phyloP scores from a whole-genome alignment of 2,888 invertebrate genomes.

The Ditylenchus weischeri region DNA sequence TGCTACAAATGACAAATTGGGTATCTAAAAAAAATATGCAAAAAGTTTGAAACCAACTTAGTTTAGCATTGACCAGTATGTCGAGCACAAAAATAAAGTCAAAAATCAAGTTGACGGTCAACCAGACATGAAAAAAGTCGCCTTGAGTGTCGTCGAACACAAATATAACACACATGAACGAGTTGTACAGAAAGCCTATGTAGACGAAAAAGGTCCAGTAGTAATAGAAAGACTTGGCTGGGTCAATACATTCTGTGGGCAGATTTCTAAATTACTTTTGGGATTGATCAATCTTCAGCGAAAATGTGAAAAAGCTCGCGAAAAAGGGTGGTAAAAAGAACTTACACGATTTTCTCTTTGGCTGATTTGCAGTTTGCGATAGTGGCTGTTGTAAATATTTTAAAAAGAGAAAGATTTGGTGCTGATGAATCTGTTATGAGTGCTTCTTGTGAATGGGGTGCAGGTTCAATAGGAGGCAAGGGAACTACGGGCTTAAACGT shows the following conservation, averaged over 20 bases:
- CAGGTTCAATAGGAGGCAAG: too few species aligned
- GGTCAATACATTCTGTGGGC: slow-evolving; percentile 31
- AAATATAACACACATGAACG: slow-evolving; percentile 51
- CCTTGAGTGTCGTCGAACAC: slow-evolving; percentile 51
- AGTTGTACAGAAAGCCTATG: slow-evolving; percentile 49
- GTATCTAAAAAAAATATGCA: background rate
- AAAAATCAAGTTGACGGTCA: slow-evolving; percentile 38
- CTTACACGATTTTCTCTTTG: too few species aligned
- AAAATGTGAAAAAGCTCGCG: too few species aligned
- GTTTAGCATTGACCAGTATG: slow-evolving; percentile 42
- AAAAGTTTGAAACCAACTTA: slow-evolving; percentile 38
- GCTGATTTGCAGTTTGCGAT: too few species aligned
- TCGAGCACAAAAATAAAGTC: slow-evolving; percentile 44
- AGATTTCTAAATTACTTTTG: slow-evolving; percentile 19
- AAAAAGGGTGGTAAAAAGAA: too few species aligned
- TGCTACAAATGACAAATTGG: slow-evolving; percentile 17
- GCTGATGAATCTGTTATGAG: background rate
- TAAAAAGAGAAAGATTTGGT: background rate
- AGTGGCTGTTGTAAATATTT: too few species aligned
- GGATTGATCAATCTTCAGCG: background rate
- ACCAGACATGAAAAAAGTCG: slow-evolving; percentile 39
- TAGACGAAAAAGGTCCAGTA: slow-evolving; percentile 51
- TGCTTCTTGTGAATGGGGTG: too few species aligned
- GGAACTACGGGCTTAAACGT: too few species aligned
- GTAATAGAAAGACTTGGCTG: slow-evolving; percentile 40